phyloP scores from a whole-genome alignment of 2,113 vertebrate species.

The Hemiscyllium ocellatum region DNA sequence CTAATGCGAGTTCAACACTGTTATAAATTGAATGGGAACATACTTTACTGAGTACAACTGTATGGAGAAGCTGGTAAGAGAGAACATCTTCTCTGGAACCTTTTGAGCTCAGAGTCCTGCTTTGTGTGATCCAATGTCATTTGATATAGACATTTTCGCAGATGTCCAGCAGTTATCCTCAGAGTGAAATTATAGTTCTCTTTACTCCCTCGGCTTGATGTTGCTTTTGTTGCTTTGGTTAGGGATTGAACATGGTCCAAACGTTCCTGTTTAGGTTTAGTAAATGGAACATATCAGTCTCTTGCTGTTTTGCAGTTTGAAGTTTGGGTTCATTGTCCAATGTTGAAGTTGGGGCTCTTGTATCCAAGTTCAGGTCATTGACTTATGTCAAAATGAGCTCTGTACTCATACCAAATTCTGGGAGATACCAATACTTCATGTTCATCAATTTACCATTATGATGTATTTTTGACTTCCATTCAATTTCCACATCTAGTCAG shows the following conservation, averaged over 20 bases:
- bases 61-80: no score
- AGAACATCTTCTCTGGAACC: no score
- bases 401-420: background rate
- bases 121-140: no score
- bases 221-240: background rate
- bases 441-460: background rate
- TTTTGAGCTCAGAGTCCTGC: no score
- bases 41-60: no score
- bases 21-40: no score
- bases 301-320: background rate
- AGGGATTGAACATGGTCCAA: background rate
- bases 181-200: no score
- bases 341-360: background rate
- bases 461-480: background rate
- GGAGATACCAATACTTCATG: background rate
- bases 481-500: background rate
- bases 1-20: no score
- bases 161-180: no score
- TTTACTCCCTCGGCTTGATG: background rate
- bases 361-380: background rate
- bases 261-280: background rate
- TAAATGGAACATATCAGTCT: background rate
- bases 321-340: background rate
- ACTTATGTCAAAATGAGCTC: background rate
- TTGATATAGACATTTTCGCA: no score